These are phyloP conservation scores for Chaetops frenatus DNA, from an alignment of 2,113 vertebrate species.

Conservation along the genomic window DNA sequence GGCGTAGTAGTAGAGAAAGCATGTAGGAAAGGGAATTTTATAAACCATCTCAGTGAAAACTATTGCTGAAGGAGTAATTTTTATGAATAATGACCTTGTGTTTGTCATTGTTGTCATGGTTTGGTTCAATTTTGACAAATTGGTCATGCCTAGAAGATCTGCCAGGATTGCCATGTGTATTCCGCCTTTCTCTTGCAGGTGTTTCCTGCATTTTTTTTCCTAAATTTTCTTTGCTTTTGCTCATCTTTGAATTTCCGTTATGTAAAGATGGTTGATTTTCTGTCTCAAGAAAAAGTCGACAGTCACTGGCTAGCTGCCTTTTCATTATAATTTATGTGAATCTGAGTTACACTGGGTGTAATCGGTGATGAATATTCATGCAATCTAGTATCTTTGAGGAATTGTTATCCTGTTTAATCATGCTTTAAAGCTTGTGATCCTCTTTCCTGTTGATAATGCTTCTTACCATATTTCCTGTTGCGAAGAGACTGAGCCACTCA, in stretches of 20 bases:
- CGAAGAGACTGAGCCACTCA: background rate
- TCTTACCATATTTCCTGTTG: conserved; percentile 57
- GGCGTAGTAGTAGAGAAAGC: background rate
- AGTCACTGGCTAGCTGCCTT: background rate
- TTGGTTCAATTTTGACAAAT: background rate
- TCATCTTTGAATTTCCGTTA: background rate
- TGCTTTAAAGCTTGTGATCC: conserved; percentile 40
- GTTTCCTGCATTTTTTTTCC: background rate
- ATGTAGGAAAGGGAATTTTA: background rate
- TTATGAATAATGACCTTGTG: background rate
- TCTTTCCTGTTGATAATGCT: conserved; percentile 60
- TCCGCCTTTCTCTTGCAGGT: background rate
- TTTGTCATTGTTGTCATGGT: background rate
- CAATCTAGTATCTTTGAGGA: conserved; percentile 49
- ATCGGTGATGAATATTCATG: conserved; percentile 37
- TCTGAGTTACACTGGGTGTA: background rate
- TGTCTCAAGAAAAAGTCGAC: background rate
- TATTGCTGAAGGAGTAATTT: background rate
- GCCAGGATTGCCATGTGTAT: background rate
- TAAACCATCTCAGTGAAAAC: background rate
- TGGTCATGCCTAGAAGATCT: background rate
- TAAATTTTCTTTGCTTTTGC: background rate
- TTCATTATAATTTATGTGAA: conserved; percentile 7
- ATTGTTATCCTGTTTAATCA: conserved; percentile 56
- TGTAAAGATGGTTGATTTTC: background rate